These are phyloP conservation scores for Prosopocoilus inquinatus DNA, from an alignment of 2,888 invertebrate genomes.

Conservation along the genomic window DNA sequence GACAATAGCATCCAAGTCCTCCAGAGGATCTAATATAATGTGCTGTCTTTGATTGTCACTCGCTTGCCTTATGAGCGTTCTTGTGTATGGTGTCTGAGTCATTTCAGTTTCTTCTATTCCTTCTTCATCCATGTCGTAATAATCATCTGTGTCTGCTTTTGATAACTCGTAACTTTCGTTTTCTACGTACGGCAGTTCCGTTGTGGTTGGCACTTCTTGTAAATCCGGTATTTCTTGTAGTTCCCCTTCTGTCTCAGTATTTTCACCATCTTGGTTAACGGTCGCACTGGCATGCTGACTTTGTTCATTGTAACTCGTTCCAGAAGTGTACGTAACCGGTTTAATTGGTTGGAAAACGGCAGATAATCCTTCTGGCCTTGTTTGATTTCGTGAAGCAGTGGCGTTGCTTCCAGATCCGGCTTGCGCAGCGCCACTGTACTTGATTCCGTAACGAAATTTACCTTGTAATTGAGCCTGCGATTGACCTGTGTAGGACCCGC, in stretches of 20 bases:
- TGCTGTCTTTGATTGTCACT: constrained; percentile 62
- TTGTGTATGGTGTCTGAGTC: constrained; percentile 25
- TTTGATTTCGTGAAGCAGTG: constrained; percentile 37
- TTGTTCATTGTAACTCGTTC: constrained; percentile 4
- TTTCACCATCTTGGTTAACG: constrained; percentile 50
- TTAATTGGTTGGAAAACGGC: constrained; percentile 18
- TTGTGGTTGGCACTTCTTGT: constrained; percentile 1
- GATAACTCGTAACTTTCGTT: not conserved
- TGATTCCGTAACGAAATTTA: constrained; percentile 64
- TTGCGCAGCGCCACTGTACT: constrained; percentile 70
- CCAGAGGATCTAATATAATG: constrained; percentile 59
- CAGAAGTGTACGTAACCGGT: constrained; percentile 15
- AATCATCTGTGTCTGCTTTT: constrained; percentile 40
- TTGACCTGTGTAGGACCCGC: constrained; percentile 71
- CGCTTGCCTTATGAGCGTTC: constrained; percentile 52
- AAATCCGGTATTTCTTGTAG: constrained; percentile 6
- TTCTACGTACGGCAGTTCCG: not conserved
- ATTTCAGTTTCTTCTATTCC: constrained; percentile 57
- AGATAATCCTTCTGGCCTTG: constrained; percentile 25
- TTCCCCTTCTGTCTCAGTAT: constrained; percentile 24
- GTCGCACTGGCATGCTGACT: constrained; percentile 35
- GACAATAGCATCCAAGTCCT: constrained; percentile 56
- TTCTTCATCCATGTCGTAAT: constrained; percentile 52
- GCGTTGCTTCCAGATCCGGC: constrained; percentile 68
- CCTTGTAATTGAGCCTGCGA: constrained; percentile 82